These are phyloP conservation scores for Brachycybe producta DNA, from an alignment of 2,888 invertebrate species.

Conservation along the genomic window DNA sequence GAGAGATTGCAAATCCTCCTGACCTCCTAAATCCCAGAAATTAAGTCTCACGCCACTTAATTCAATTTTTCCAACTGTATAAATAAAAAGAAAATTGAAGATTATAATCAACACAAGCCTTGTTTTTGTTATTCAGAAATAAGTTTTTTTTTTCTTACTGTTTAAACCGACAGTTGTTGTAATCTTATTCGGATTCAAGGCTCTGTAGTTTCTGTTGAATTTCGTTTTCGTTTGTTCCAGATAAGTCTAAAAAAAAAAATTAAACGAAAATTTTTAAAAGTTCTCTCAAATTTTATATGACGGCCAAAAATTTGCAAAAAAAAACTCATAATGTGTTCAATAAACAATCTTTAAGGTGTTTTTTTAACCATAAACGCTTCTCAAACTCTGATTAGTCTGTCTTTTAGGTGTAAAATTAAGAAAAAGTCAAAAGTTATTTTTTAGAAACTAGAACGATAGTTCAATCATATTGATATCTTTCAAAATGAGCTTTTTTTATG, in stretches of 20 bases:
- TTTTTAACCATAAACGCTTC: too few species aligned
- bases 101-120: background rate
- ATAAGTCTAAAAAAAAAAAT: conserved; percentile 61
- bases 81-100: conserved; percentile 18
- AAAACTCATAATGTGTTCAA: too few species aligned
- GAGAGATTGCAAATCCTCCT: conserved; percentile 87
- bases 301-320: too few species aligned
- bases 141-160: conserved; percentile 8
- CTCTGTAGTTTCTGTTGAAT: conserved; percentile 66
- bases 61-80: conserved; percentile 76
- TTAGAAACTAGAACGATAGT: too few species aligned
- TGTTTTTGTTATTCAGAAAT: background rate
- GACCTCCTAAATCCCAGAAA: conserved; percentile 98
- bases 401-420: too few species aligned
- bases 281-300: too few species aligned
- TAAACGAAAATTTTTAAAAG: too few species aligned
- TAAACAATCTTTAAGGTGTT: too few species aligned
- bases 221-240: conserved; percentile 95
- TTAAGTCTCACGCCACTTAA: conserved; percentile 77
- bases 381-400: too few species aligned
- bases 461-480: too few species aligned
- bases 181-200: conserved; percentile 84
- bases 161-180: conserved; percentile 97
- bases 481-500: too few species aligned
- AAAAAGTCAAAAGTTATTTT: too few species aligned